phyloP scores from a whole-genome alignment of 1,140 invertebrate genomes.

The Mizuhopecten yessoensis region DNA sequence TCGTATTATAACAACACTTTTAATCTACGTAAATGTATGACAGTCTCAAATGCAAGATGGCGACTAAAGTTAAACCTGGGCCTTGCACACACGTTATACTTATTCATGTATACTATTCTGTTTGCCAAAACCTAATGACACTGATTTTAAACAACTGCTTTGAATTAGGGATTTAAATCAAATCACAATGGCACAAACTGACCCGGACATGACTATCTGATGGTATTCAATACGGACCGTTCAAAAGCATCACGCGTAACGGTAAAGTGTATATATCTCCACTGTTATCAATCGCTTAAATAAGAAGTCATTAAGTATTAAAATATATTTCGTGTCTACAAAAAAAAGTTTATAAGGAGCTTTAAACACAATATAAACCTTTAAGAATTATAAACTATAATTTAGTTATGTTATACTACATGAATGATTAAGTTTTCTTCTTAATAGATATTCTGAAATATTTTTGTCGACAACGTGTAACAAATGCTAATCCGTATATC shows the following conservation, averaged over 20 bases:
- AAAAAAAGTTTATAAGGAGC: not conserved
- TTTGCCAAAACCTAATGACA: not conserved
- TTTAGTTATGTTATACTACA: no score
- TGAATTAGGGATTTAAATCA: not conserved
- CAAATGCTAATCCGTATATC: no score
- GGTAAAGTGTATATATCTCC: not conserved
- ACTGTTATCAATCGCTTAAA: not conserved
- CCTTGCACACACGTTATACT: not conserved
- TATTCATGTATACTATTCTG: not conserved
- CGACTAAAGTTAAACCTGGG: not conserved
- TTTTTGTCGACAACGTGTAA: no score
- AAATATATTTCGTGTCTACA: not conserved
- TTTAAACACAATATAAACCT: no score
- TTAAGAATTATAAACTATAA: no score
- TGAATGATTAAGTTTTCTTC: no score
- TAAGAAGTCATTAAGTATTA: not conserved
- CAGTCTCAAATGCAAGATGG: not conserved
- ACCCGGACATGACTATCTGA: not conserved
- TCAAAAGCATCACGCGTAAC: conserved; percentile 4
- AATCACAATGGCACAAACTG: not conserved
- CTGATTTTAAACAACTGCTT: not conserved
- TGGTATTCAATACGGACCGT: not conserved
- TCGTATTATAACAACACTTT: not conserved
- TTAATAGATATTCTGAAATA: no score
- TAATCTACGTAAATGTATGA: not conserved